phyloP scores from a whole-genome alignment of 1,140 invertebrate species.

The Drosophila willistoni region DNA sequence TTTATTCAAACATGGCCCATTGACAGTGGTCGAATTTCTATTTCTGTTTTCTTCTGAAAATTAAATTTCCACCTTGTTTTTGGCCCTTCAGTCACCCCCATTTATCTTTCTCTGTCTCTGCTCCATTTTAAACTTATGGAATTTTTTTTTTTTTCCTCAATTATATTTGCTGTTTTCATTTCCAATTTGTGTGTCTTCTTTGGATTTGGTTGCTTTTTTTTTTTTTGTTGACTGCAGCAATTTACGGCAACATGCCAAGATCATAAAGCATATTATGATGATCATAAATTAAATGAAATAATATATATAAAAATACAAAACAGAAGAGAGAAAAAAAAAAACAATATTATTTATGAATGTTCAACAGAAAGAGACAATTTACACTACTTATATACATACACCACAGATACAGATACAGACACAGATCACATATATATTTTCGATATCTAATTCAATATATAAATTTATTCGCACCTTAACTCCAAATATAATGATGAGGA shows the following conservation, averaged over 20 bases:
- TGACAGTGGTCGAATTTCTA: background rate
- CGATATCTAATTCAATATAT: slow-evolving; percentile 39
- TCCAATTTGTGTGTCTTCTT: slow-evolving; percentile 64
- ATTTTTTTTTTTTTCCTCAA: slow-evolving; percentile 48
- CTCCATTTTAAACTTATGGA: slow-evolving; percentile 64
- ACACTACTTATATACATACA: slow-evolving; percentile 12
- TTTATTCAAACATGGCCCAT: no score
- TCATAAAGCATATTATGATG: slow-evolving; percentile 78
- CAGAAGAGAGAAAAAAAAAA: background rate
- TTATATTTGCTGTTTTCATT: slow-evolving; percentile 63
- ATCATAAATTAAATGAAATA: slow-evolving; percentile 77
- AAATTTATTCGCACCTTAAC: slow-evolving; percentile 75
- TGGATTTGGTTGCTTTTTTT: slow-evolving; percentile 42
- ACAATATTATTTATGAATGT: slow-evolving; percentile 46
- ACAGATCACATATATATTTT: background rate
- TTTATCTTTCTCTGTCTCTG: slow-evolving; percentile 15
- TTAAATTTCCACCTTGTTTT: slow-evolving; percentile 48
- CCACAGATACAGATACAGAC: background rate
- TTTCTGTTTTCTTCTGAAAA: slow-evolving; percentile 17
- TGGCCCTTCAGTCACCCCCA: slow-evolving; percentile 19
- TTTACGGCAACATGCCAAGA: slow-evolving; percentile 78
- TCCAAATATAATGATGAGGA: slow-evolving; percentile 59
- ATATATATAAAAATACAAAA: slow-evolving; percentile 20
- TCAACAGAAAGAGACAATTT: slow-evolving; percentile 47
- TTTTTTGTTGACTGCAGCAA: slow-evolving; percentile 75